Evolutionary conservation across 2,113 vertebrate genomes (phyloP), one percentile per base, ranked within the genome.

Genomic region (Tiliqua scincoides): DNA sequence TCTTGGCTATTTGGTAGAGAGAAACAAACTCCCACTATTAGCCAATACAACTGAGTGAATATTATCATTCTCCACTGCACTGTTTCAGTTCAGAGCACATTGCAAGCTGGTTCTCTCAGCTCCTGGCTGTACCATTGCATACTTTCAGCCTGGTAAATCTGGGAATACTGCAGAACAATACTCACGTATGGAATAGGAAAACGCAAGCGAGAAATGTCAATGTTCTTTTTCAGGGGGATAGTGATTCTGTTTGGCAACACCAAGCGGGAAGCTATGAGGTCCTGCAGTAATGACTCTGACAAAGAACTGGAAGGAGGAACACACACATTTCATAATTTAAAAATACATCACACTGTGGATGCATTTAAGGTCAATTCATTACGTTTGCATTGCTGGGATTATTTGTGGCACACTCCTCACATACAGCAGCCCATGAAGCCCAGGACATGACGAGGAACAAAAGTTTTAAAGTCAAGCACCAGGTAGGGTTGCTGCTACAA

Each of bases 201-300:
- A 86, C 97, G 97, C 96, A 99, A 94, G 78, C 96, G 93, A 80
- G 97, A 97, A 91, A 98, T 93, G 75, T 99, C 97, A 93, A 99
- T 96, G 63, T 98, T 97, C 94, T 98, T 98, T 85, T 97, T 97
- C 93, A 99, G 96, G 0, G 99, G 98, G 79, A 99, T 93, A 0
- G 98, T 99, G 96, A 99, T 94, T 68, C 99, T 97, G 91, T 99
- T 99, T 0, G 99, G 99, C 74, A 99, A 93, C 86, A 99, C 98
- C 95, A 99, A 97, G 43, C 98, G 88, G 4, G 98, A 92, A 5
- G 98, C 96, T 0, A 99, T 98, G 93, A 97, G 96, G 91, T 99
- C 96, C 79, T 98, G 89, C 91, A 99, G 98, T 78, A 98, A 90
- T 0, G 96, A 93, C 48, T 99, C 98, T 1, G 99, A 98, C 86